Evolutionary conservation across 1,140 invertebrate species (phyloP), one percentile per base, ranked within the genome.

Genomic region (Coelopa frigida): DNA sequence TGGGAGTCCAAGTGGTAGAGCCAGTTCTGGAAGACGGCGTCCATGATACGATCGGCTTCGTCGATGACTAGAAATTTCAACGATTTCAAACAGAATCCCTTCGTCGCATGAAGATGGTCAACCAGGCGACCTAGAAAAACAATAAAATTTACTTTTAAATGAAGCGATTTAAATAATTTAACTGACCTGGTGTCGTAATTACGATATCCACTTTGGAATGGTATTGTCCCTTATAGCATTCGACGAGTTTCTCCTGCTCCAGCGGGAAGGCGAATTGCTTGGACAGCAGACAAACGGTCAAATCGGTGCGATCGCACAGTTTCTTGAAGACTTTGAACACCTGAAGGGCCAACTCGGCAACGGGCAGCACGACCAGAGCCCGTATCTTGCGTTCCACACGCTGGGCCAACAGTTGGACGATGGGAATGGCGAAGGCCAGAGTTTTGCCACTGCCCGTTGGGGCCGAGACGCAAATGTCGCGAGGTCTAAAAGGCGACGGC

Each of bases 381-480:
- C 87, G 72, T 11, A 98, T 75, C 56, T 80, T 73, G 49, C 73
- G 70, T 23, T 73, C 71, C 11, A 76, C 62, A 4, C 70, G 62
- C 11, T 60, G 52, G 4, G 70, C 36, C 17, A 62, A 15, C 43
- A 63, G 36, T 71, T 98, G 89, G 37, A 99, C 73, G 38, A 98
- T 83, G 11, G 95, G 95, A 44, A 98, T 71, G 48, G 89, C 89
- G 79, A 91, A 98, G 5, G 92, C 84, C 38, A 98, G 71, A 1
- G 95, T 98, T 77, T 99, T 99, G 8, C 95, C 95, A 78, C 92
- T 96, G 10, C 95, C 96, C 12, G 96, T 99, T 17, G 94, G 93
- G 32, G 94, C 92, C 18, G 92, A 95, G 27, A 98, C 87, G 74
- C 94, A 98, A n/a, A 96, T 76, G 70, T 99, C 95, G 52, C 81